phyloP scores from a whole-genome alignment of 2,113 vertebrate genomes.

The Nothoprocta pentlandii region DNA sequence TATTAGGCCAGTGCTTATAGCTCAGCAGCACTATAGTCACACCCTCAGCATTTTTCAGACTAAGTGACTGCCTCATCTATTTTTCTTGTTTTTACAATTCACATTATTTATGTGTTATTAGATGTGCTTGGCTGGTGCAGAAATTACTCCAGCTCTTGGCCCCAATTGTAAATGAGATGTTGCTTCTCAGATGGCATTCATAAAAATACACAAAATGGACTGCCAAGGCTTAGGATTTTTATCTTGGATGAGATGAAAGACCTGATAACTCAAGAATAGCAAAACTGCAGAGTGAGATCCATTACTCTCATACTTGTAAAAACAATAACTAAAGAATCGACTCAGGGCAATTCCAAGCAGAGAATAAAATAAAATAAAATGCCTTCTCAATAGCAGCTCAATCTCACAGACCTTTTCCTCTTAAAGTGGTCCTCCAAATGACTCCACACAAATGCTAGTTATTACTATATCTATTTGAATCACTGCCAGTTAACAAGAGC shows the following conservation, averaged over 20 bases:
- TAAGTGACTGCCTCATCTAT: not conserved
- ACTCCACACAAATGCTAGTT: not conserved
- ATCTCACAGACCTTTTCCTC: not conserved
- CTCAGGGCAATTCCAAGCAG: not conserved
- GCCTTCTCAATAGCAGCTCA: not conserved
- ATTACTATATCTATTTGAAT: not conserved
- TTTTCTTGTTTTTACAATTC: not conserved
- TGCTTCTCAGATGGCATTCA: not conserved
- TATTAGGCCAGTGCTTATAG: not conserved
- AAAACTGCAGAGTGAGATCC: not conserved
- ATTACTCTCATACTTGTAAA: not conserved
- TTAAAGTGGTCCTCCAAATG: not conserved
- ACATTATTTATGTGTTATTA: not conserved
- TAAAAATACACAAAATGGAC: conserved; percentile 11
- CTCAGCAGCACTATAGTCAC: not conserved
- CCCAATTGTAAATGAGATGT: not conserved
- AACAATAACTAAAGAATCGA: conserved; percentile 1
- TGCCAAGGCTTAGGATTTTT: conserved; percentile 29
- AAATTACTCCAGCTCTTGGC: not conserved
- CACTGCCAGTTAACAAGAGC: not conserved
- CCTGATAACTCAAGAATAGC: not conserved
- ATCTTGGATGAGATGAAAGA: conserved; percentile 1
- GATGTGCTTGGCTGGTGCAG: not conserved
- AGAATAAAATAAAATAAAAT: conserved; percentile 17
- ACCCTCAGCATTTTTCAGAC: not conserved